Evolutionary conservation across 2,888 invertebrate genomes (phyloP).

Genomic region (Limenitis camilla): DNA sequence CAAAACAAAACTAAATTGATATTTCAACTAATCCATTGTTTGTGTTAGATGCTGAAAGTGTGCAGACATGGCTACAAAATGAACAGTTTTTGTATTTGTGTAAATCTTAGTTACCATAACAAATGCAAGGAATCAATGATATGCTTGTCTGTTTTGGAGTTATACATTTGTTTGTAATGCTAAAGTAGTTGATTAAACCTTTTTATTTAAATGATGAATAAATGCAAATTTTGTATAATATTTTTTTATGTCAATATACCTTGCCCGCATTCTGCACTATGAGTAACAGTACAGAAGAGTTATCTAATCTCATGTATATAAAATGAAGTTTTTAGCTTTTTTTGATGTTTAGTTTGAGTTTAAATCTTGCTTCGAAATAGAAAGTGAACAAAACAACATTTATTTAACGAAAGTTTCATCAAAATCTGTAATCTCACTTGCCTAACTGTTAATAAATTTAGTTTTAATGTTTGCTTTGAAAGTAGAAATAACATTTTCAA

Average conservation of each 20-base stretch:
- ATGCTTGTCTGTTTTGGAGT: slow-evolving; percentile 31
- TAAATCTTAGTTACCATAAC: slow-evolving; percentile 20
- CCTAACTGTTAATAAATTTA: slow-evolving; percentile 10
- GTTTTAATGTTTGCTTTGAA: slow-evolving; percentile 6
- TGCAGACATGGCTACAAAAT: slow-evolving; percentile 12
- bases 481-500: slow-evolving; percentile 14
- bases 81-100: slow-evolving; percentile 10
- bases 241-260: slow-evolving; percentile 51
- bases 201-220: slow-evolving; percentile 58
- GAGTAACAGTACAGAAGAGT: slow-evolving; percentile 4
- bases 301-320: background rate
- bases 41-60: slow-evolving; percentile 10
- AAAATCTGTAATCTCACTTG: slow-evolving; percentile 8
- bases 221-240: slow-evolving; percentile 52
- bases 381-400: background rate
- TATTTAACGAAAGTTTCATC: slow-evolving; percentile 4
- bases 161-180: slow-evolving; percentile 44
- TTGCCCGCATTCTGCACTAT: slow-evolving; percentile 30
- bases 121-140: slow-evolving; percentile 12
- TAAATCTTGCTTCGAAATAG: slow-evolving; percentile 7
- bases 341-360: slow-evolving; percentile 1
- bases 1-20: slow-evolving; percentile 21
- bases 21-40: slow-evolving; percentile 12
- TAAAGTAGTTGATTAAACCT: slow-evolving; percentile 54
- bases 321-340: no score